phyloP scores from a whole-genome alignment of 2,797 vertebrate genomes.

The Gallinago stenura region DNA sequence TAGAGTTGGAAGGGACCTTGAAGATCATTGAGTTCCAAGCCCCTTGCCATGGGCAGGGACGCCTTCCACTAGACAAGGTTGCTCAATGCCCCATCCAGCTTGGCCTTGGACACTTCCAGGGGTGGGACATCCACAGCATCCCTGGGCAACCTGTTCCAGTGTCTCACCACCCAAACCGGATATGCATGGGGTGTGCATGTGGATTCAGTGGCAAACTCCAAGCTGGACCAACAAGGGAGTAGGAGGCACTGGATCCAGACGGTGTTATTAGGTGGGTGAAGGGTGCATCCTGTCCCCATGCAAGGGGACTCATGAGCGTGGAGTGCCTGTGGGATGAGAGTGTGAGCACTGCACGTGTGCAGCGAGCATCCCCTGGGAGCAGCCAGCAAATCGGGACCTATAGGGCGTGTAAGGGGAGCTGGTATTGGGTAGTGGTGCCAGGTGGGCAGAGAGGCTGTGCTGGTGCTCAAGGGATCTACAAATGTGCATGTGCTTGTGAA shows the following conservation, averaged over 20 bases:
- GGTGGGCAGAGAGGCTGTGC: fast-evolving
- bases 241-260: fast-evolving
- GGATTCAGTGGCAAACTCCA: neutral
- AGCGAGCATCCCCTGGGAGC: neutral
- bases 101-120: no score
- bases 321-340: neutral
- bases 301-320: fast-evolving
- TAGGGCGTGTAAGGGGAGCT: fast-evolving
- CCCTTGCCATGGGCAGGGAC: no score
- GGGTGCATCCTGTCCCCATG: fast-evolving
- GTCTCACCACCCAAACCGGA: neutral
- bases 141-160: no score
- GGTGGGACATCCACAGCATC: no score
- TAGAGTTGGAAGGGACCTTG: no score
- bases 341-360: neutral
- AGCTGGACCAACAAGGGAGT: neutral
- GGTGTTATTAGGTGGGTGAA: fast-evolving
- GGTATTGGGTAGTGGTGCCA: fast-evolving
- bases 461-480: fast-evolving
- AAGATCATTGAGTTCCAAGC: no score
- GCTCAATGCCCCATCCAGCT: no score
- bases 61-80: no score
- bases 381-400: fast-evolving
- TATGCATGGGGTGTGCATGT: fast-evolving
- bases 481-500: neutral